Evolutionary conservation across 2,888 invertebrate genomes (phyloP).

Genomic region (Merodon equestris): DNA sequence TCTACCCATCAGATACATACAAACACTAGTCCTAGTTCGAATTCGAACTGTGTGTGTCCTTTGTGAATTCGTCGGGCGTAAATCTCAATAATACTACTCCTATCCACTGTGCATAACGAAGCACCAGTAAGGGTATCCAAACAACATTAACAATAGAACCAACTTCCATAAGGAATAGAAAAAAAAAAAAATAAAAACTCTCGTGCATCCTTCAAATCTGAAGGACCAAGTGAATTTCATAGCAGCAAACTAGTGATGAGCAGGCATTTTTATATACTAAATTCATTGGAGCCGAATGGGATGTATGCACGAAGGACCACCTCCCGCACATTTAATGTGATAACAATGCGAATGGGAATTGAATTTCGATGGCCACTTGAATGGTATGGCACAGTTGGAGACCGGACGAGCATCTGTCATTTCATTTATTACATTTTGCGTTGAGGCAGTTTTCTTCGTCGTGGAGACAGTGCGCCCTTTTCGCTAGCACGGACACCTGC

Average conservation of each 20-base stretch:
- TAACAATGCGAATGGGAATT: slow-evolving; percentile 56
- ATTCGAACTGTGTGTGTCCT: slow-evolving; percentile 25
- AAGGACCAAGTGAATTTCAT: slow-evolving; percentile 54
- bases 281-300: not conserved
- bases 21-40: not conserved
- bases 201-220: slow-evolving; percentile 40
- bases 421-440: no score
- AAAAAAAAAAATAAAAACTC: slow-evolving; percentile 19
- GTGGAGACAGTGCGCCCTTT: no score
- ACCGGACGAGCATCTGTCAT: no score
- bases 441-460: no score
- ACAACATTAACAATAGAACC: slow-evolving; percentile 64
- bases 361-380: slow-evolving; percentile 44
- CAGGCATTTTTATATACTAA: no score
- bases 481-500: no score
- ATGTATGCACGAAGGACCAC: slow-evolving; percentile 17
- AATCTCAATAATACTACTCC: slow-evolving; percentile 59
- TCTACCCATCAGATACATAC: slow-evolving; percentile 5
- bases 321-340: slow-evolving; percentile 44
- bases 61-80: slow-evolving; percentile 62
- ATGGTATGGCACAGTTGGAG: not conserved
- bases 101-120: slow-evolving; percentile 35
- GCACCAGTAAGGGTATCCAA: slow-evolving; percentile 59
- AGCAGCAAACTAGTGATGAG: slow-evolving; percentile 29
- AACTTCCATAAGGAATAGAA: slow-evolving; percentile 21